Percentiles rank a stretch among this genome's conserved stretches.
Evolutionary conservation across 2,888 invertebrate genomes (phyloP).

Genomic region (Troides aeacus): DNA sequence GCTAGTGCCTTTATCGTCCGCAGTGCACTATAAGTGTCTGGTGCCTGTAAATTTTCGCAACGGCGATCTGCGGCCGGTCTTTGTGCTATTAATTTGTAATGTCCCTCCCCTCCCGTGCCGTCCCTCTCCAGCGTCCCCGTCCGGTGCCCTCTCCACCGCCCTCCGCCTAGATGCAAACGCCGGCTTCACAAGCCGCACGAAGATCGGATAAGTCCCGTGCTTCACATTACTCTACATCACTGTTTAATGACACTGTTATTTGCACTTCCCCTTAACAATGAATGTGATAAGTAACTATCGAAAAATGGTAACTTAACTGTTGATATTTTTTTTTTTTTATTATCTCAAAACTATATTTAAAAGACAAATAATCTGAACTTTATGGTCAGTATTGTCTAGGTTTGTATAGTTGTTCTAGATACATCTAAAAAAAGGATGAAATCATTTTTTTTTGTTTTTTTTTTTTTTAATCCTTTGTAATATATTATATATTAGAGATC

Average conservation of each 20-base stretch:
- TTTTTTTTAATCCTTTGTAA: too few species aligned
- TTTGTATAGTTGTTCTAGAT: too few species aligned
- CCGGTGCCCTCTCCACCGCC: slow-evolving; percentile 47
- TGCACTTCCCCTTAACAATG: not conserved
- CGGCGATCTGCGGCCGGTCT: slow-evolving; percentile 77
- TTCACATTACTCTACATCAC: not conserved
- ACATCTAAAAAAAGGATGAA: too few species aligned
- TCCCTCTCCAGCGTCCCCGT: not conserved
- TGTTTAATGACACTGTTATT: not conserved
- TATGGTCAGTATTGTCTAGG: too few species aligned
- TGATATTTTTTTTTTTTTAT: too few species aligned
- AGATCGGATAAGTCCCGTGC: slow-evolving; percentile 48
- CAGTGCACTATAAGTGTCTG: slow-evolving; percentile 65
- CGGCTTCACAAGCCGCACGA: slow-evolving; percentile 46
- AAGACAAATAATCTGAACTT: too few species aligned
- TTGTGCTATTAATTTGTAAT: slow-evolving; percentile 80
- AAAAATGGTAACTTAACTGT: too few species aligned
- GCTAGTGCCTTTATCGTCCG: slow-evolving; percentile 54
- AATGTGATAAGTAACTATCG: not conserved
- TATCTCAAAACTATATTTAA: too few species aligned
- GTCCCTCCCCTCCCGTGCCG: slow-evolving; percentile 62
- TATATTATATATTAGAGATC: not conserved
- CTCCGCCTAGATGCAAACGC: slow-evolving; percentile 59
- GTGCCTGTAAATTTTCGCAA: slow-evolving; percentile 76
- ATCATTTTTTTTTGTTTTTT: too few species aligned